Conservation (phyloP, 2,113 vertebrate genomes). For the Eleginops maclovinus region DNA sequence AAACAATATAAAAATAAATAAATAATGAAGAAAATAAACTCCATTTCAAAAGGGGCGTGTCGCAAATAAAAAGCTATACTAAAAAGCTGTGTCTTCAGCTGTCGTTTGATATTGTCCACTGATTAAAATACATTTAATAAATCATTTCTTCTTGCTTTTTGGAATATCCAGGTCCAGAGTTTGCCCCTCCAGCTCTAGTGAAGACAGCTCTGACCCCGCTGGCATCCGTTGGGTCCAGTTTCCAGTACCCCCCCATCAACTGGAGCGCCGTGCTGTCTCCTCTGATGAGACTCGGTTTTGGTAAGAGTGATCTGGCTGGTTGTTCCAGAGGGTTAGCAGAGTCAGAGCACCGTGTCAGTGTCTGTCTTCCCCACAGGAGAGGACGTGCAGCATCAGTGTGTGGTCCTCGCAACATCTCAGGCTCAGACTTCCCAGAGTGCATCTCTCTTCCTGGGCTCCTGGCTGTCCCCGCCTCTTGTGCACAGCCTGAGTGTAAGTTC, state of each 20-base stretch:
- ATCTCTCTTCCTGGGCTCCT: constrained; percentile 90
- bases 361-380: constrained; percentile 81
- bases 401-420: constrained; percentile 89
- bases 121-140: background rate
- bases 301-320: constrained; percentile 75
- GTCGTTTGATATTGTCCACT: too few species aligned
- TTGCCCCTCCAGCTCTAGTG: constrained; percentile 79
- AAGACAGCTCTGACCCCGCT: constrained; percentile 86
- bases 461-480: constrained; percentile 90
- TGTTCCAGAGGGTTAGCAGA: accelerated
- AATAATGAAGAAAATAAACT: too few species aligned
- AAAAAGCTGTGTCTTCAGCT: too few species aligned
- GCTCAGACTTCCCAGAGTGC: constrained; percentile 92
- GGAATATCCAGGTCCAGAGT: constrained; percentile 87
- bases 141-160: background rate
- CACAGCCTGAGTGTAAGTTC: constrained; percentile 89
- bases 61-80: too few species aligned
- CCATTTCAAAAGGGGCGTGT: too few species aligned
- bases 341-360: accelerated
- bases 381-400: constrained; percentile 90
- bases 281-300: constrained; percentile 94
- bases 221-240: constrained; percentile 82
- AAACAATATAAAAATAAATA: background rate
- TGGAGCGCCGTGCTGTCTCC: constrained; percentile 92
- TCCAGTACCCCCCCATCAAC: constrained; percentile 94